Evolutionary conservation across 1,140 invertebrate species (phyloP).

Genomic region (Ceratina australensis): DNA sequence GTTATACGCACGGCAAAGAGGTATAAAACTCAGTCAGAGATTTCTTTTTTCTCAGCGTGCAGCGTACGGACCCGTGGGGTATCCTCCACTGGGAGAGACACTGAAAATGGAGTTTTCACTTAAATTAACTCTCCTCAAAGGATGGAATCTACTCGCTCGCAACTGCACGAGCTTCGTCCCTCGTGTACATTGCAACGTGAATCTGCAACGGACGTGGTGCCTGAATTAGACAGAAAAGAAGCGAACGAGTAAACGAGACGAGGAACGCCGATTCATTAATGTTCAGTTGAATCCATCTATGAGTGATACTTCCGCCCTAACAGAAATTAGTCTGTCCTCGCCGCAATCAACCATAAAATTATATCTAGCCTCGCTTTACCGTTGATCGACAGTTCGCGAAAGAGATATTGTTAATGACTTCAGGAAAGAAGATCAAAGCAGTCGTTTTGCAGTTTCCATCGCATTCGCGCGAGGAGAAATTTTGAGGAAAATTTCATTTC

Average conservation of each 20-base stretch:
- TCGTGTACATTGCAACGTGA: conserved; percentile 45
- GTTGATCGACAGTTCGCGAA: no score
- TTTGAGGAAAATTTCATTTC: conserved; percentile 42
- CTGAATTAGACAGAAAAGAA: conserved; percentile 20
- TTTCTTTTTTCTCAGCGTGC: conserved; percentile 38
- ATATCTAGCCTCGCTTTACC: neutral
- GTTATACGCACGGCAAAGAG: conserved; percentile 15
- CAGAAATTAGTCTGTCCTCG: neutral
- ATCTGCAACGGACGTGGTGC: conserved; percentile 28
- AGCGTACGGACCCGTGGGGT: conserved; percentile 6
- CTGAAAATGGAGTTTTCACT: conserved; percentile 61
- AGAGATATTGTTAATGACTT: neutral
- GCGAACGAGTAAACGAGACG: neutral
- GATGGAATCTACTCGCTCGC: conserved; percentile 25
- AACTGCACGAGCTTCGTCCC: conserved; percentile 19
- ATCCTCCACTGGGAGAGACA: conserved; percentile 34
- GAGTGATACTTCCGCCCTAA: conserved; percentile 1
- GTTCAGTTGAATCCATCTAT: conserved; percentile 35
- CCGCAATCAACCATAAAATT: neutral
- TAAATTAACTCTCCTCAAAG: conserved; percentile 61
- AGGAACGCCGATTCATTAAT: conserved; percentile 11
- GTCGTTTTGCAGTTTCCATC: neutral
- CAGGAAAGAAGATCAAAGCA: neutral
- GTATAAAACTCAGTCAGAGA: conserved; percentile 38
- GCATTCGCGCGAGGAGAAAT: conserved; percentile 11